Conservation (phyloP, 2,797 vertebrate genomes). For the Coreius guichenoti region DNA sequence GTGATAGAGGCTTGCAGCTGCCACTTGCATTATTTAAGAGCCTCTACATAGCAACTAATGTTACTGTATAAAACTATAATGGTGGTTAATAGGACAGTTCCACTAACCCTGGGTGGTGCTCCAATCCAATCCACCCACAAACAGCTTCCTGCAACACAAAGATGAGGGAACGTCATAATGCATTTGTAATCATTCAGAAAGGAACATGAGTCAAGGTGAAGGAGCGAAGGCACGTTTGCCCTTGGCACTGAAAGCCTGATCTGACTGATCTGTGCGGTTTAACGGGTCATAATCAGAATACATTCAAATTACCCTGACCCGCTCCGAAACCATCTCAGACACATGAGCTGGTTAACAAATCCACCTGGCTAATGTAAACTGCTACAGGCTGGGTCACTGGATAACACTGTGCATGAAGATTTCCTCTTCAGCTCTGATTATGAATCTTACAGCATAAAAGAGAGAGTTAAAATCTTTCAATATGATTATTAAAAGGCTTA, state of each 20-base stretch:
- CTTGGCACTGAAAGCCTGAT: constrained; percentile 35
- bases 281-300: constrained; percentile 23
- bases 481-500: not conserved
- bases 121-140: constrained; percentile 99
- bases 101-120: constrained; percentile 97
- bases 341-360: not conserved
- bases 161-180: constrained; percentile 38
- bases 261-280: constrained; percentile 33
- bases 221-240: constrained; percentile 30
- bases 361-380: not conserved
- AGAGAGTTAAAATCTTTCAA: not conserved
- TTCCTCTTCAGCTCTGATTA: not conserved
- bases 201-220: constrained; percentile 37
- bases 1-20: not conserved
- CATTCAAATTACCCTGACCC: not conserved
- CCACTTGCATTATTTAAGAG: constrained; percentile 22
- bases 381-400: constrained; percentile 23
- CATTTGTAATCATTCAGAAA: constrained; percentile 28
- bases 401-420: not conserved
- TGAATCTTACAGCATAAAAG: not conserved
- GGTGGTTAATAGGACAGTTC: not conserved
- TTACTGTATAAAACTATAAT: constrained; percentile 4
- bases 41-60: not conserved
- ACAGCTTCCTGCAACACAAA: constrained; percentile 87
- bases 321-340: not conserved